Evolutionary conservation across 2,113 vertebrate species (phyloP), one percentile per base, ranked within the genome.

Genomic region (Atlantisia rogersi): DNA sequence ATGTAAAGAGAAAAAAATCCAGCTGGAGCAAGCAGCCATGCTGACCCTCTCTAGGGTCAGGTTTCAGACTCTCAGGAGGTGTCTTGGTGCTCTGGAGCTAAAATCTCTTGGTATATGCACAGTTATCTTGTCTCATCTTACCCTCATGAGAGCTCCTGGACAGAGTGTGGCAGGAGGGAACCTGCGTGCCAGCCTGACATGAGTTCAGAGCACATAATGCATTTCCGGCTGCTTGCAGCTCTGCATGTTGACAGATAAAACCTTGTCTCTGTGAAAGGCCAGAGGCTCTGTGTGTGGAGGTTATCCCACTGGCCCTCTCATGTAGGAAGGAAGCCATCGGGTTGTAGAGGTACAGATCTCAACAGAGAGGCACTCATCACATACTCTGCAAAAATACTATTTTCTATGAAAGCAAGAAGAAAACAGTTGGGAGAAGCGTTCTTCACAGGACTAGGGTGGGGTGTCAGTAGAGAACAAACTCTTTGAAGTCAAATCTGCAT

Each of bases 181-280:
- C 17, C 4, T 8, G 15, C 20, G 18, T 68, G 42, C 24, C 69
- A 71, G 53, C 13, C 39, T 73, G 42, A 58, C 22, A 10, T 3
- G 29, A 42, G 13, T 1, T 14, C 48, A 69, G 65, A 75, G 42
- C 3, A 55, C 14, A 15, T 8, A 2, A 12, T 2, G 0, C 40
- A 20, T 56, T 82, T 48, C 35, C 42, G 32, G 3, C n/a, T 63
- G 31, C 56, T 89, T 75, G 60, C 12, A 68, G 31, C 25, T 81
- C 65, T 56, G 14, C 2, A 1, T 20, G 28, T 5, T 22, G 46
- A 20, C n/a, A 68, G 58, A 9, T 29, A 59, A 28, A 44, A 44
- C 10, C 55, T 28, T 11, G 6, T 19, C 24, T 24, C 40, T 11
- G 12, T 56, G 78, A 81, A 84, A 78, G 21, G 11, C 28, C 50